Conservation (phyloP, 2,888 invertebrate genomes). For the Fragum whitleyi region DNA sequence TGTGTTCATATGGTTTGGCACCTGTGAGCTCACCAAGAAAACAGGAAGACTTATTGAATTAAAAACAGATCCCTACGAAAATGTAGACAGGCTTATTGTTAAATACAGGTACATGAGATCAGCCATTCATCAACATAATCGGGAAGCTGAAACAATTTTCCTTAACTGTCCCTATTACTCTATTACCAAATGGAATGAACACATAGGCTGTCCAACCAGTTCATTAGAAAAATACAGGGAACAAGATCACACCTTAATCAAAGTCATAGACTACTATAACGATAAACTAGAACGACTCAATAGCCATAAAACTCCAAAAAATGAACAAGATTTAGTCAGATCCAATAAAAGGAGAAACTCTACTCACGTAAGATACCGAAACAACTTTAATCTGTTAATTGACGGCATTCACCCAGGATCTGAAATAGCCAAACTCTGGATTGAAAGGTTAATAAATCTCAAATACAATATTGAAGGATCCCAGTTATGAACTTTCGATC, state of each 20-base stretch:
- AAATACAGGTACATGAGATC: no score
- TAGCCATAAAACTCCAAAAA: background rate
- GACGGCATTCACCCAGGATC: background rate
- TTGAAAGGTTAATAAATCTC: conserved; percentile 1
- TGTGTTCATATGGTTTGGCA: conserved; percentile 1
- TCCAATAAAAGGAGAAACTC: background rate
- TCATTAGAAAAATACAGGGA: background rate
- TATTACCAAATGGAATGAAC: no score
- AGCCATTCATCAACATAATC: background rate
- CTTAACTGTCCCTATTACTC: no score
- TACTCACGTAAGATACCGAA: background rate
- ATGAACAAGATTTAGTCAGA: background rate
- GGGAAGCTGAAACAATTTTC: background rate
- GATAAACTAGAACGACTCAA: background rate
- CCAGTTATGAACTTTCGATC: background rate
- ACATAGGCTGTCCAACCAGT: background rate
- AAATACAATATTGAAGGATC: background rate
- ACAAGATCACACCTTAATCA: background rate
- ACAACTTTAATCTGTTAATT: background rate
- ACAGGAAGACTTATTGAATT: background rate
- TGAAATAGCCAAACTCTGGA: background rate
- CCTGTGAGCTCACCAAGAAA: background rate
- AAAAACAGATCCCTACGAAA: background rate
- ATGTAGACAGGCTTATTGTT: background rate
- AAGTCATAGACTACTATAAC: background rate